Evolutionary conservation across 2,888 invertebrate species (phyloP).

Genomic region (Eremobia ochroleuca): DNA sequence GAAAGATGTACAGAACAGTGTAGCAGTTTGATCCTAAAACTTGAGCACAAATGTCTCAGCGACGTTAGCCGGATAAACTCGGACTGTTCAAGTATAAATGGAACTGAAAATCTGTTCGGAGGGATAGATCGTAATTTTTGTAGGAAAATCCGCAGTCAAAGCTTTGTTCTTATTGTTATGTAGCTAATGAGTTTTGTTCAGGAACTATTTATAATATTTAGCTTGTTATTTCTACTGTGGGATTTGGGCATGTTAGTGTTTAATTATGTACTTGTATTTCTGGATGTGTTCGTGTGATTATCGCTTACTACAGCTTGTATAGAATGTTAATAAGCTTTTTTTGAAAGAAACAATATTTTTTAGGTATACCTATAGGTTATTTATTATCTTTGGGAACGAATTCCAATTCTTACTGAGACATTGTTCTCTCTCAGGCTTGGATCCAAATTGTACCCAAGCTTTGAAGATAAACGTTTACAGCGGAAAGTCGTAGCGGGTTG

Average conservation of each 20-base stretch:
- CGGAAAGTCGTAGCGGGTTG: neutral
- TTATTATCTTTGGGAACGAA: neutral
- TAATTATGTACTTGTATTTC: neutral
- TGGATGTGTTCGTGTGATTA: neutral
- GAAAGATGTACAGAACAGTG: neutral
- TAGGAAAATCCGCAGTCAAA: neutral
- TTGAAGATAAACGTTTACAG: slow-evolving; percentile 25
- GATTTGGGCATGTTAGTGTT: neutral
- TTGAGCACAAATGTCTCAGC: slow-evolving; percentile 26
- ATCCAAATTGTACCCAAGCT: neutral
- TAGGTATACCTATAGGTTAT: too few relatives aligned
- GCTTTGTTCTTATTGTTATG: neutral
- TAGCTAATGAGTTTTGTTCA: neutral
- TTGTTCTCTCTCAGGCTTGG: neutral
- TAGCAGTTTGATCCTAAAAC: slow-evolving; percentile 23
- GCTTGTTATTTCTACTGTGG: neutral
- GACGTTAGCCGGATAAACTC: slow-evolving; percentile 33
- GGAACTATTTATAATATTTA: slow-evolving; percentile 3
- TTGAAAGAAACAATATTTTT: neutral
- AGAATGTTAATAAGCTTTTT: neutral
- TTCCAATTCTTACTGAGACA: neutral
- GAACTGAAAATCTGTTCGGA: slow-evolving; percentile 21
- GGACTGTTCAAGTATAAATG: slow-evolving; percentile 33
- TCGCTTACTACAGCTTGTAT: neutral
- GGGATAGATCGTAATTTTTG: slow-evolving; percentile 1